A percentile compares a stretch with the other conserved stretches of the same genome.
Evolutionary conservation across 64 coral and sea anemone species (phyloP).

Genomic region (Pachyseris speciosa): DNA sequence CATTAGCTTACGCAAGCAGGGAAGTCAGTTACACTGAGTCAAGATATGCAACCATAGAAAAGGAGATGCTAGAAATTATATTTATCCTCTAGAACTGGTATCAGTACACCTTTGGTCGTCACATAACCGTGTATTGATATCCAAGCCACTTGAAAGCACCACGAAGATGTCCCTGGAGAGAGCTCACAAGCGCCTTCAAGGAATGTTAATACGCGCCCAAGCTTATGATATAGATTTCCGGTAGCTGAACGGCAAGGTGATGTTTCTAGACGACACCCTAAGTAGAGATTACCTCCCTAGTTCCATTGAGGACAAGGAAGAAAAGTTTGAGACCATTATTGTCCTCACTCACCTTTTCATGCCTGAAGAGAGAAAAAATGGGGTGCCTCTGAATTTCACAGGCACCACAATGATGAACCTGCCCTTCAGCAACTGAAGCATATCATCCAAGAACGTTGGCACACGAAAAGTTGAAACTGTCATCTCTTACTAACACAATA

Average conservation of each 20-base stretch:
- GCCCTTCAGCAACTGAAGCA: background rate
- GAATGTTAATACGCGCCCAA: background rate
- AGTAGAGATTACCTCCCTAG: background rate
- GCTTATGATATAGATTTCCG: background rate
- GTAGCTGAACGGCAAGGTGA: background rate
- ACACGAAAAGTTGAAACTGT: background rate
- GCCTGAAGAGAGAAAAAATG: background rate
- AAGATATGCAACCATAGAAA: conserved; percentile 1
- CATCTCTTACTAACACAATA: background rate
- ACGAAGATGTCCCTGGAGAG: background rate
- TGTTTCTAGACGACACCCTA: background rate
- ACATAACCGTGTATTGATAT: background rate
- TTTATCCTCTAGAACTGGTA: background rate
- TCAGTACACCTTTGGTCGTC: background rate
- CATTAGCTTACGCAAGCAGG: background rate
- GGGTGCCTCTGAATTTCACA: background rate
- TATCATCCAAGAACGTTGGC: background rate
- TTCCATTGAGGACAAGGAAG: background rate
- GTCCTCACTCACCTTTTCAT: background rate
- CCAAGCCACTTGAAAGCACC: background rate
- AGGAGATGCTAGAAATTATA: background rate
- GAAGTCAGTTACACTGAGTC: background rate
- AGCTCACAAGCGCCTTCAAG: background rate
- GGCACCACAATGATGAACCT: conserved; percentile 4
- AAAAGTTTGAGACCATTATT: background rate